phyloP scores from a whole-genome alignment of 2,888 invertebrate species.

The Sialis fuliginosa region DNA sequence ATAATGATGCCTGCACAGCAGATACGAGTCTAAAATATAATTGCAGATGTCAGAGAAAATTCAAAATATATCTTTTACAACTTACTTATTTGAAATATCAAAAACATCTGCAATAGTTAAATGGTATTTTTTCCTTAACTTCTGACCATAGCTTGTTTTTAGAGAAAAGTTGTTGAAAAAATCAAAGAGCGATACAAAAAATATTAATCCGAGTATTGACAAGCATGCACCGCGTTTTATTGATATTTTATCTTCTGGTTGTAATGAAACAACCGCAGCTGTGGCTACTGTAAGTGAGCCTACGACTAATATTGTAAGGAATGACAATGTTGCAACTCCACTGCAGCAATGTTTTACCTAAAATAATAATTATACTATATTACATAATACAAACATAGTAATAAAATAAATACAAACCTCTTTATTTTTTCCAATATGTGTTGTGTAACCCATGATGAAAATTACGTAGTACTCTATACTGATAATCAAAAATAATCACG shows the following conservation, averaged over 20 bases:
- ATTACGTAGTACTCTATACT: no score
- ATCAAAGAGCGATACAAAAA: slow-evolving; percentile 48
- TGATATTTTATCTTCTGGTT: slow-evolving; percentile 36
- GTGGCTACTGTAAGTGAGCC: slow-evolving; percentile 25
- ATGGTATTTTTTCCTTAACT: slow-evolving; percentile 42
- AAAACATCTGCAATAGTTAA: slow-evolving; percentile 47
- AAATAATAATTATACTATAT: no score
- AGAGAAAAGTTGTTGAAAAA: slow-evolving; percentile 40
- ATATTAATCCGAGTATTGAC: slow-evolving; percentile 43
- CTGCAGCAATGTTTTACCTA: not conserved
- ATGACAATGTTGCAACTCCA: slow-evolving; percentile 17
- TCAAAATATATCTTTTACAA: slow-evolving; percentile 9
- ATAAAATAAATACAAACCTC: no score
- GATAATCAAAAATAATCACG: no score
- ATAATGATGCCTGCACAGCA: slow-evolving; percentile 50
- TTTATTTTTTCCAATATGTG: no score
- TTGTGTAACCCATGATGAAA: no score
- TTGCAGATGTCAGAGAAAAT: not conserved
- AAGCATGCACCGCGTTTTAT: slow-evolving; percentile 38
- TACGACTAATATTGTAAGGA: slow-evolving; percentile 22
- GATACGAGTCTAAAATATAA: slow-evolving; percentile 41
- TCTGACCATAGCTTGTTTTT: slow-evolving; percentile 37
- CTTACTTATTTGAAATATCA: slow-evolving; percentile 61
- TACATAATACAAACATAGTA: no score
- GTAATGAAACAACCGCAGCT: slow-evolving; percentile 26